Evolutionary conservation across 2,797 vertebrate species (phyloP).

Genomic region (Microctenopoma steveboyesi): DNA sequence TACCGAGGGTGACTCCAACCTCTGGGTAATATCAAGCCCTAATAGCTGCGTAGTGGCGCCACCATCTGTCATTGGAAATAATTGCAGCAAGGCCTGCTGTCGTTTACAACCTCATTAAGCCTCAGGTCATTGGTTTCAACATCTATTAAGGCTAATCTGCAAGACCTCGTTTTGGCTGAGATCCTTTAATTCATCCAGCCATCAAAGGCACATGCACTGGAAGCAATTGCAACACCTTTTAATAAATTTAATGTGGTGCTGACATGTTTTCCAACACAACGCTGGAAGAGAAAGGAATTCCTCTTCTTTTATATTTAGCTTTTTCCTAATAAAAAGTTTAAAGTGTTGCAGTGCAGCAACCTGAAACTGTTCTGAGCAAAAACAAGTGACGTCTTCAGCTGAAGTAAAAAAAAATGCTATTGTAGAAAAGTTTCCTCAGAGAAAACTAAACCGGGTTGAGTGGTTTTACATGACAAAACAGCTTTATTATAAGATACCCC

Average conservation of each 20-base stretch:
- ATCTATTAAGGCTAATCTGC: constrained; percentile 75
- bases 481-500: constrained; percentile 76
- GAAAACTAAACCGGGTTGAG: constrained; percentile 66
- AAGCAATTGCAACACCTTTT: constrained; percentile 26
- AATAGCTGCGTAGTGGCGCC: constrained; percentile 90
- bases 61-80: constrained; percentile 86
- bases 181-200: constrained; percentile 56
- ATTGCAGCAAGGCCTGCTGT: constrained; percentile 74
- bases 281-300: constrained; percentile 11
- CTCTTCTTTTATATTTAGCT: not conserved
- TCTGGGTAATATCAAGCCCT: constrained; percentile 57
- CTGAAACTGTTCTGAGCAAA: not conserved
- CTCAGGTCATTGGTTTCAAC: constrained; percentile 74
- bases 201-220: constrained; percentile 29
- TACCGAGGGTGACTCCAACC: constrained; percentile 68
- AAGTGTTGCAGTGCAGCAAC: not conserved
- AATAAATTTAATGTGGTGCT: constrained; percentile 26
- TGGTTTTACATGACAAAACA: constrained; percentile 84
- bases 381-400: constrained; percentile 36
- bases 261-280: constrained; percentile 2
- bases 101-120: constrained; percentile 70
- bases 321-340: not conserved
- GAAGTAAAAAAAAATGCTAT: constrained; percentile 37
- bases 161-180: constrained; percentile 67
- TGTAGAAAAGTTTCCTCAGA: constrained; percentile 63